phyloP scores from a whole-genome alignment of 1,140 invertebrate genomes.

The Oedothorax gibbosus region DNA sequence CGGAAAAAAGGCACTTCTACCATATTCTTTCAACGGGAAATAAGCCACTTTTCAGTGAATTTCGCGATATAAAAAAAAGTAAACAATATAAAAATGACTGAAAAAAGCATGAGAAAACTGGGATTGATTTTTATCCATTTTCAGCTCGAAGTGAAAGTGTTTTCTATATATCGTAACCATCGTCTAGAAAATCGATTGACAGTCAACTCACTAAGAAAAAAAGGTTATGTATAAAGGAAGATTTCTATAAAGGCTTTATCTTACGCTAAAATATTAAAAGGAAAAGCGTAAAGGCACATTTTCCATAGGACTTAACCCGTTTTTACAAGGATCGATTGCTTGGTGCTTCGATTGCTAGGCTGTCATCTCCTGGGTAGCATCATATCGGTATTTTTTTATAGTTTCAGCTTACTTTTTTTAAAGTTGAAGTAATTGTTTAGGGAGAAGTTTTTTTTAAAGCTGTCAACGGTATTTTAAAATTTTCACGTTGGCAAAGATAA shows the following conservation, averaged over 20 bases:
- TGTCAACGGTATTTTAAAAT: too few species aligned
- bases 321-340: conserved; percentile 40
- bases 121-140: conserved; percentile 40
- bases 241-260: too few species aligned
- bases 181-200: conserved; percentile 30
- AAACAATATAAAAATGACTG: conserved; percentile 21
- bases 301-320: background rate
- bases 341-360: background rate
- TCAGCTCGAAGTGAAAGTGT: conserved; percentile 30
- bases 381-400: conserved; percentile 10
- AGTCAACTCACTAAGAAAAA: background rate
- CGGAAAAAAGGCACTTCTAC: background rate
- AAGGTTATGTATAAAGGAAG: too few species aligned
- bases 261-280: too few species aligned
- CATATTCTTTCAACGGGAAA: conserved; percentile 7
- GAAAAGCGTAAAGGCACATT: too few species aligned
- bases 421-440: conserved; percentile 30
- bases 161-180: conserved; percentile 35
- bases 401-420: conserved; percentile 15
- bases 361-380: conserved; percentile 31
- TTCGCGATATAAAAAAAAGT: background rate
- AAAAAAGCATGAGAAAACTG: conserved; percentile 29
- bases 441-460: too few species aligned
- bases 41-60: conserved; percentile 23
- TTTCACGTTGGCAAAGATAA: too few species aligned